Conservation (phyloP, 2,888 invertebrate genomes). For the Dastarcus helophoroides region DNA sequence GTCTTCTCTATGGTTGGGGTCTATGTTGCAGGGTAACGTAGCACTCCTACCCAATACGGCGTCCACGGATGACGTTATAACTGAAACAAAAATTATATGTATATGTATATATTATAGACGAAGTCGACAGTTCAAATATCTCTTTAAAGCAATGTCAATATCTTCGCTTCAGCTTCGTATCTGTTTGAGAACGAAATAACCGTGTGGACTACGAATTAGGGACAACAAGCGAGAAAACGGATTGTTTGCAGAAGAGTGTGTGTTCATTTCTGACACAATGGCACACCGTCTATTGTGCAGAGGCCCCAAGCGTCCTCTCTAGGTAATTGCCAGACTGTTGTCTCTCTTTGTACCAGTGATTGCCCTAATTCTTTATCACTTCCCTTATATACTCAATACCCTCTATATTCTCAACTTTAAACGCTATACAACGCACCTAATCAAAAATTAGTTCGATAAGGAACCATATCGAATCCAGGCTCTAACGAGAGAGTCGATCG, state of each 20-base stretch:
- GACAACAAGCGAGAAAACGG: background rate
- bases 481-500: too few species aligned
- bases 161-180: background rate
- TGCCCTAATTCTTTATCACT: constrained; percentile 20
- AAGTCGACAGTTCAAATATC: constrained; percentile 1
- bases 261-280: constrained; percentile 6
- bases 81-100: too few species aligned
- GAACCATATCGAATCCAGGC: too few species aligned
- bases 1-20: constrained; percentile 70
- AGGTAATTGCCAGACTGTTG: constrained; percentile 25
- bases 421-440: too few species aligned
- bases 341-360: constrained; percentile 24
- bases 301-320: constrained; percentile 16
- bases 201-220: background rate
- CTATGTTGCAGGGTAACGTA: constrained; percentile 80
- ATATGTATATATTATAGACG: too few species aligned
- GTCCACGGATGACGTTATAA: constrained; percentile 60
- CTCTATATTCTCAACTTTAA: too few species aligned
- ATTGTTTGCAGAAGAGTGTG: background rate
- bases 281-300: constrained; percentile 7
- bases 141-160: background rate
- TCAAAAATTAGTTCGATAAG: too few species aligned
- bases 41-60: constrained; percentile 77
- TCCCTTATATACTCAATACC: constrained; percentile 6
- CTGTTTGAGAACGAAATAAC: background rate